A percentile compares a stretch with the other conserved stretches of the same genome.
phyloP scores from a whole-genome alignment of 2,888 invertebrate genomes.

The Synanthedon tipuliformis region DNA sequence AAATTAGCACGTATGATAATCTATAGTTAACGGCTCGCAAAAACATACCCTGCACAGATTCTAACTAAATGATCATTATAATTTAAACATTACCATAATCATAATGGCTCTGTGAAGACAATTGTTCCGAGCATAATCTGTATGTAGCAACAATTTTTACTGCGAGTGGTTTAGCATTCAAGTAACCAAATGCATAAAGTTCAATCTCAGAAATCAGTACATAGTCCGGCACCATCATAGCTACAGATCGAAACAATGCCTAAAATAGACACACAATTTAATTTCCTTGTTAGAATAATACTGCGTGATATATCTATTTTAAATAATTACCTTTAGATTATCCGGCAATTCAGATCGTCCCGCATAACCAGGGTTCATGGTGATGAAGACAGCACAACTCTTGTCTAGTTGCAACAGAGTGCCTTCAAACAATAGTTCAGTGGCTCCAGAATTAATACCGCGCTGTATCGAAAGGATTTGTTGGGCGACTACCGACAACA shows the following conservation, averaged over 20 bases:
- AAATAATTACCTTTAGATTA: slow-evolving; percentile 79
- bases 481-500: slow-evolving; percentile 94
- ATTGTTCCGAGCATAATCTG: slow-evolving; percentile 90
- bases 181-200: slow-evolving; percentile 91
- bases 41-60: too few relatives aligned
- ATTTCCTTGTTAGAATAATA: background rate
- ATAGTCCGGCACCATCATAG: slow-evolving; percentile 99
- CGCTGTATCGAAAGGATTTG: slow-evolving; percentile 94
- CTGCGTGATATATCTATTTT: background rate
- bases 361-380: slow-evolving; percentile 96
- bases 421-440: slow-evolving; percentile 88
- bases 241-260: slow-evolving; percentile 92
- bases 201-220: slow-evolving; percentile 95
- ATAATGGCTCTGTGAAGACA: slow-evolving; percentile 93
- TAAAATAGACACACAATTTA: slow-evolving; percentile 23
- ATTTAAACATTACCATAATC: slow-evolving; percentile 79
- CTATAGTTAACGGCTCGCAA: too few relatives aligned
- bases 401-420: slow-evolving; percentile 86
- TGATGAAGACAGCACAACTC: slow-evolving; percentile 92
- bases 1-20: too few relatives aligned
- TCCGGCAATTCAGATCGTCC: slow-evolving; percentile 94
- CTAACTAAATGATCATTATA: too few relatives aligned
- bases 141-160: slow-evolving; percentile 96
- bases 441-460: slow-evolving; percentile 82
- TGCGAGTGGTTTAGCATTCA: slow-evolving; percentile 87